Base-by-base conservation (phyloP, 2,797 vertebrate genomes). In the Ptychobarbus kaznakovi region DNA sequence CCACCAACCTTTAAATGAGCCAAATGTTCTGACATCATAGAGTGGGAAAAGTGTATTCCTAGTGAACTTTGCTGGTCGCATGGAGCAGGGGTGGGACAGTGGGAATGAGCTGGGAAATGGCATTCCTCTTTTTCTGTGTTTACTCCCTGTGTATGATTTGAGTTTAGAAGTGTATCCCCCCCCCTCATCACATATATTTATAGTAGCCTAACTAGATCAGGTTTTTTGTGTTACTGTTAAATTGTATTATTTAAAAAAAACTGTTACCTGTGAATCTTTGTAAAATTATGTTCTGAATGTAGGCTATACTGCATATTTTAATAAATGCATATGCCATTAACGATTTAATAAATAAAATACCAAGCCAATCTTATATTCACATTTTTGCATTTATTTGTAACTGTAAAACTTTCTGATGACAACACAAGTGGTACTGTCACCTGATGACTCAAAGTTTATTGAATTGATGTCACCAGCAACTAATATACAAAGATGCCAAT, bases 1-100 rank as follows among this genome's bases (percentile, higher is more conserved):
- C 65, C 51, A 61, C 90, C 91, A 90, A 92, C 91, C 93, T 93
- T 92, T 91, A 94, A 90, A 93, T 89, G 92, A 92, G 66, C 73
- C 83, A 82, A 51, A 15, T 53, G 69, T 75, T 69, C 75, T 85
- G 81, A 88, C 87, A 84, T 80, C 70, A 85, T 63, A 8, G 81
- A 35, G 63, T 16, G 51, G 46, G 0, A 4, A 70, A 53, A 38
- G 69, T 65, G 63, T 42, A 83, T 76, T 76, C 72, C 42, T 38
- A 16, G 35, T 22, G 4, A 76, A 63, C 40, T 73, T 49, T 49
- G 76, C 72, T 76, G 58, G 42, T 35, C 1, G 49, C 3, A 12
- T 38, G 49, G 58, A 18, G 49, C 51, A 20, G 74, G 35, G 40
- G 53, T 42, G 81, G 72, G 15, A 28, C 10, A 3, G 13, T 66